These are phyloP conservation scores for Xenopus tropicalis DNA, from an alignment of 2,113 vertebrate genomes.

Conservation along the genomic window DNA sequence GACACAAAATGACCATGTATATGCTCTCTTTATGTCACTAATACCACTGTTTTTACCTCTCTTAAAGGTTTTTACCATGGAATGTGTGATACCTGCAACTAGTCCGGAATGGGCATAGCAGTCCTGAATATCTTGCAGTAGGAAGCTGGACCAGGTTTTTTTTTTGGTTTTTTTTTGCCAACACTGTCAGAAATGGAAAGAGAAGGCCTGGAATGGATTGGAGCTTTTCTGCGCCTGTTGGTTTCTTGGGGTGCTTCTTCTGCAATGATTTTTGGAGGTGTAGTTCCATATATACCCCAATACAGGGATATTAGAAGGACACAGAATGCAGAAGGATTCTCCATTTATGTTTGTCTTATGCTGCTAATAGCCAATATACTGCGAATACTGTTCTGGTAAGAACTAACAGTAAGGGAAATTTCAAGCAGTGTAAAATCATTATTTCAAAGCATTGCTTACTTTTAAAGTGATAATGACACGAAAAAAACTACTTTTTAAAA, in stretches of 20 bases:
- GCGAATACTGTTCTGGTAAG: constrained; percentile 90
- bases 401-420: background rate
- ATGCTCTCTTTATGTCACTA: no score
- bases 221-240: constrained; percentile 67
- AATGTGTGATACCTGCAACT: no score
- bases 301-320: constrained; percentile 87
- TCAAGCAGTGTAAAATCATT: no score
- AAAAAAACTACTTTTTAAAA: no score
- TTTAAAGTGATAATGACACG: no score
- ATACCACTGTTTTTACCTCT: no score
- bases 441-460: no score
- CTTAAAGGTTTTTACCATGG: no score
- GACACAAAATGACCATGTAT: no score
- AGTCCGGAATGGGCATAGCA: no score
- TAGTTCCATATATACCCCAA: constrained; percentile 92
- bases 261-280: constrained; percentile 91
- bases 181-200: constrained; percentile 69
- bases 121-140: no score
- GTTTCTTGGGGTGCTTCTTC: constrained; percentile 82
- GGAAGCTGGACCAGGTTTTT: background rate
- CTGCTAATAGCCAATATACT: constrained; percentile 90
- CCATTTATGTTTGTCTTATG: constrained; percentile 90
- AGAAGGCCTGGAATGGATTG: constrained; percentile 70
- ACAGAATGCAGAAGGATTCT: constrained; percentile 92
- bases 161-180: background rate